Percentiles rank a stretch among this genome's conserved stretches.
Conservation (phyloP, 2,888 invertebrate species). For the Ariolimax columbianus region DNA sequence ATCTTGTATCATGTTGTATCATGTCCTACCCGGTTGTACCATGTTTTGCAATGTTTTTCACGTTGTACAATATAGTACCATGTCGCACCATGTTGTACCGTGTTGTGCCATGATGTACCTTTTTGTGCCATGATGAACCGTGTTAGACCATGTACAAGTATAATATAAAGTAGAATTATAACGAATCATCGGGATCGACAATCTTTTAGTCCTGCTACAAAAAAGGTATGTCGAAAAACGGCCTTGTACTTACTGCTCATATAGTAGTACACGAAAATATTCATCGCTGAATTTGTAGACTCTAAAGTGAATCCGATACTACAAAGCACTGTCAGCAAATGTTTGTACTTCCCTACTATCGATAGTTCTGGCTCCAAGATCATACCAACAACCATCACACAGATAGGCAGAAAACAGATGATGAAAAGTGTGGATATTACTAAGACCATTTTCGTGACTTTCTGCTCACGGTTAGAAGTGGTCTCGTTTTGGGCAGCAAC, state of each 20-base stretch:
- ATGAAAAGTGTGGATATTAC: slow-evolving; percentile 18
- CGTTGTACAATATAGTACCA: neutral
- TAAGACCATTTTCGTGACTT: slow-evolving; percentile 9
- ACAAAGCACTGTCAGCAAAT: neutral
- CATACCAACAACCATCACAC: neutral
- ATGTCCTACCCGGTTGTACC: neutral
- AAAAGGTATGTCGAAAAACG: neutral
- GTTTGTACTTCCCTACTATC: neutral
- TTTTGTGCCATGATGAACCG: neutral
- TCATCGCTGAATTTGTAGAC: neutral
- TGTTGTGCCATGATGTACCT: neutral
- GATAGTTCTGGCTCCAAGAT: slow-evolving; percentile 20
- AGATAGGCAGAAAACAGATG: neutral
- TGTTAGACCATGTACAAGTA: neutral
- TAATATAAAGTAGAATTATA: no score
- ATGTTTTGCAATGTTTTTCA: neutral
- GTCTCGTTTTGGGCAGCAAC: neutral
- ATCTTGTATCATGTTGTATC: neutral
- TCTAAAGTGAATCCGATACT: neutral
- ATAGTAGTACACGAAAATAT: slow-evolving; percentile 4
- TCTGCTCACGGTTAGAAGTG: neutral
- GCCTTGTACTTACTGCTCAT: slow-evolving; percentile 6
- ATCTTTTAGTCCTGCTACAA: no score
- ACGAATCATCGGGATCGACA: no score
- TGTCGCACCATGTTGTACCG: neutral